Conservation (phyloP, 92 coral and sea anemone genomes). For the Phenganax marumi region DNA sequence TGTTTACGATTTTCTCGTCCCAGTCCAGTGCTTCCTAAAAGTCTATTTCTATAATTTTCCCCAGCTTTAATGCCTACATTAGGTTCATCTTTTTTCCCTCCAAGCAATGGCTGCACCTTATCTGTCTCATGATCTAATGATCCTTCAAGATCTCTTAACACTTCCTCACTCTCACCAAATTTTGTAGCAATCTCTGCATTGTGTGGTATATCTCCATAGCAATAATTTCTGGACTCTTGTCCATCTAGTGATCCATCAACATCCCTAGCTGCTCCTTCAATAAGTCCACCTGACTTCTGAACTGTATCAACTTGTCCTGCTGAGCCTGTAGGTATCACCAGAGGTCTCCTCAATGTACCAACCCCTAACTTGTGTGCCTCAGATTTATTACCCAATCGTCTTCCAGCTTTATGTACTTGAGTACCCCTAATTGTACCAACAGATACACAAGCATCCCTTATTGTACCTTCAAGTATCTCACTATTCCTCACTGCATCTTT, state of each 20-base stretch:
- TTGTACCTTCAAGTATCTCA: not conserved
- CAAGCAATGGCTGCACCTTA: too few relatives aligned
- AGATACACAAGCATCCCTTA: not conserved
- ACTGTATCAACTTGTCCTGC: not conserved
- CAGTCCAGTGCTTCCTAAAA: too few relatives aligned
- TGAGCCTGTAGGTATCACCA: not conserved
- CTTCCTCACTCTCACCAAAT: not conserved
- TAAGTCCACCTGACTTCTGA: not conserved
- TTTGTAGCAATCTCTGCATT: not conserved
- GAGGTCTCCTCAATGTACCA: not conserved
- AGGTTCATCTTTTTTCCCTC: too few relatives aligned
- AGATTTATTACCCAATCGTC: not conserved
- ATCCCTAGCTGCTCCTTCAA: not conserved
- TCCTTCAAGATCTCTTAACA: too few relatives aligned
- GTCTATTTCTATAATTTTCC: too few relatives aligned
- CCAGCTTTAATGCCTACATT: too few relatives aligned
- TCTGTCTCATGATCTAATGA: too few relatives aligned
- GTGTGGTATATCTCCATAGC: not conserved
- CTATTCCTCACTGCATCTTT: not conserved
- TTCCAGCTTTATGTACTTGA: not conserved
- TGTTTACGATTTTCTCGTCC: too few relatives aligned
- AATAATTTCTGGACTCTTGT: not conserved
- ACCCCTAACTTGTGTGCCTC: not conserved
- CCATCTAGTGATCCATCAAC: not conserved
- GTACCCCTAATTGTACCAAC: conserved; percentile 1